Conservation (phyloP, 2,113 vertebrate genomes). For the Merops nubicus region DNA sequence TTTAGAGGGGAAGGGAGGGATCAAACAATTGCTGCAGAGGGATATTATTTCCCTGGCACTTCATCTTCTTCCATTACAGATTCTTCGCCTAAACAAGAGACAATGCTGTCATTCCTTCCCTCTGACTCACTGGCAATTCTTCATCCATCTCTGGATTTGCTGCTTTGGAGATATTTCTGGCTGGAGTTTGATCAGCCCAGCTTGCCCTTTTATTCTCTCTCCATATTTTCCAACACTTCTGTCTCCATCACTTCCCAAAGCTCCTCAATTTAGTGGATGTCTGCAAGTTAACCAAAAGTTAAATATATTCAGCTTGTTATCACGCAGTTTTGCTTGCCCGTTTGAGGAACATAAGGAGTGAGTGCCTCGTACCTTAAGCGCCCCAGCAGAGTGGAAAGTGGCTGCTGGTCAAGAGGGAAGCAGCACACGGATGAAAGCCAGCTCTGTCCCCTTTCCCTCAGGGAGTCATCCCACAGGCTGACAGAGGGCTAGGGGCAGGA, state of each 20-base stretch:
- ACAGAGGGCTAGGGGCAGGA: background rate
- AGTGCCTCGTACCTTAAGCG: background rate
- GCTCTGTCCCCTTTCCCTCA: background rate
- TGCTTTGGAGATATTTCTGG: slow-evolving; percentile 42
- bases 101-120: slow-evolving; percentile 55
- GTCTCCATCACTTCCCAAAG: slow-evolving; percentile 16
- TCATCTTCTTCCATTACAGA: slow-evolving; percentile 60
- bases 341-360: background rate
- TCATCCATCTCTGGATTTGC: slow-evolving; percentile 40
- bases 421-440: background rate
- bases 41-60: slow-evolving; percentile 46
- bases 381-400: background rate
- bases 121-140: slow-evolving; percentile 40
- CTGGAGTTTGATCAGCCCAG: background rate
- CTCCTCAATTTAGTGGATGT: background rate
- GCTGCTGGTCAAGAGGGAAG: background rate
- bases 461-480: background rate
- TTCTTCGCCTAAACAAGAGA: slow-evolving; percentile 48
- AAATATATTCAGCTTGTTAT: background rate
- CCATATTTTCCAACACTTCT: slow-evolving; percentile 14
- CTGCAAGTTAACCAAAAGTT: background rate
- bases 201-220: slow-evolving; percentile 25
- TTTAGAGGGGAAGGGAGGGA: slow-evolving; percentile 30
- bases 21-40: slow-evolving; percentile 54
- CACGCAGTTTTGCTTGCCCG: background rate